phyloP scores from a whole-genome alignment of 1,140 invertebrate genomes.

The Trinorchestia longiramus region DNA sequence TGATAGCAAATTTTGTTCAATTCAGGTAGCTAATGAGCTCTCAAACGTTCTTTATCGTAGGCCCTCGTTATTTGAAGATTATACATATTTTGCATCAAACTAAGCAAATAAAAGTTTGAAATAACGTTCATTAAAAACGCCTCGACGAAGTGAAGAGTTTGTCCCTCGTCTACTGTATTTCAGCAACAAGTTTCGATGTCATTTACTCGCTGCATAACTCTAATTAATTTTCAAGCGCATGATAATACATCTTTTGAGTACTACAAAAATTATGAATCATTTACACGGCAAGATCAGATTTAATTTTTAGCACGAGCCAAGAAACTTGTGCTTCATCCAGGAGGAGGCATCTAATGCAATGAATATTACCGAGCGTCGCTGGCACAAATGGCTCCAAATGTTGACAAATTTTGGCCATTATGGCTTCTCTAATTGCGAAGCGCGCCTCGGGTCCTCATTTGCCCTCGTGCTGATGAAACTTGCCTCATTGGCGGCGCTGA shows the following conservation, averaged over 20 bases:
- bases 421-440: conserved; percentile 34
- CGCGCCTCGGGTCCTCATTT: conserved; percentile 20
- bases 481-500: conserved; percentile 18
- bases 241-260: neutral
- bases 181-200: neutral
- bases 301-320: neutral
- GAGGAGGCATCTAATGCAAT: conserved; percentile 22
- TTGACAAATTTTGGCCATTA: conserved; percentile 49
- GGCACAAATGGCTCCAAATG: conserved; percentile 45
- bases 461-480: conserved; percentile 20
- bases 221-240: neutral
- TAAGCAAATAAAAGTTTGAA: too few species aligned
- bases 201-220: neutral
- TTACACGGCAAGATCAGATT: neutral
- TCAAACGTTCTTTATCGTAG: too few species aligned
- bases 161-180: neutral
- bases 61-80: too few species aligned
- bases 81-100: too few species aligned
- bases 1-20: too few species aligned
- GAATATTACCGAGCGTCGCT: conserved; percentile 39
- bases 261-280: neutral
- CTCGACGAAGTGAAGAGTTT: neutral
- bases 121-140: too few species aligned
- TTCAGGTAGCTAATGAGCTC: too few species aligned
- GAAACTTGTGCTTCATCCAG: neutral